Percentiles rank a stretch among this genome's conserved stretches.
Conservation (phyloP, 2,888 invertebrate species). For the Acrobeloides nanus region DNA sequence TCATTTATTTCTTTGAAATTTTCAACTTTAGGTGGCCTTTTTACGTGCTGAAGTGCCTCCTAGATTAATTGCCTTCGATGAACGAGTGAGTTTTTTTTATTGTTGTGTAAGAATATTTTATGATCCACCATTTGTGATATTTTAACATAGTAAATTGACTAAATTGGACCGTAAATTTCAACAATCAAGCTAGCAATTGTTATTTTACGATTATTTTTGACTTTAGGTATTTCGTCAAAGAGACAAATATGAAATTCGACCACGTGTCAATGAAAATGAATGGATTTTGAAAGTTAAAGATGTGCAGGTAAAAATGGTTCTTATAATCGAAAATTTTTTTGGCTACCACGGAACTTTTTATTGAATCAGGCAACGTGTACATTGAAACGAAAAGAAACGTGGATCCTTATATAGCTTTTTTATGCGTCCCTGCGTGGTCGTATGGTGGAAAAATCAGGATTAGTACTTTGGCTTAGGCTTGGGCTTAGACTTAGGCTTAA, state of each 20-base stretch:
- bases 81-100: constrained; percentile 28
- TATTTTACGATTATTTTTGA: constrained; percentile 4
- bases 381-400: too few species aligned
- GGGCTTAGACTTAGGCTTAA: neutral
- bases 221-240: constrained; percentile 44
- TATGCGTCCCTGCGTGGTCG: too few species aligned
- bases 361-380: too few species aligned
- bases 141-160: too few species aligned
- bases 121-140: too few species aligned
- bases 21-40: constrained; percentile 47
- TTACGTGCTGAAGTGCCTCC: constrained; percentile 45
- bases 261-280: constrained; percentile 67
- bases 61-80: constrained; percentile 43
- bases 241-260: constrained; percentile 48
- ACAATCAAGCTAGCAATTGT: too few species aligned
- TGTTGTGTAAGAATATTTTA: neutral
- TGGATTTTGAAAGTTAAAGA: constrained; percentile 84
- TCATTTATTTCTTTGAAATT: too few species aligned
- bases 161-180: too few species aligned
- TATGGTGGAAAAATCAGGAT: too few species aligned
- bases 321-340: too few species aligned
- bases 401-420: too few species aligned
- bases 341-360: too few species aligned
- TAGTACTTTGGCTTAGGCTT: neutral
- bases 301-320: constrained; percentile 67